phyloP scores from a whole-genome alignment of 2,113 vertebrate genomes.

The Brachypteracias leptosomus region DNA sequence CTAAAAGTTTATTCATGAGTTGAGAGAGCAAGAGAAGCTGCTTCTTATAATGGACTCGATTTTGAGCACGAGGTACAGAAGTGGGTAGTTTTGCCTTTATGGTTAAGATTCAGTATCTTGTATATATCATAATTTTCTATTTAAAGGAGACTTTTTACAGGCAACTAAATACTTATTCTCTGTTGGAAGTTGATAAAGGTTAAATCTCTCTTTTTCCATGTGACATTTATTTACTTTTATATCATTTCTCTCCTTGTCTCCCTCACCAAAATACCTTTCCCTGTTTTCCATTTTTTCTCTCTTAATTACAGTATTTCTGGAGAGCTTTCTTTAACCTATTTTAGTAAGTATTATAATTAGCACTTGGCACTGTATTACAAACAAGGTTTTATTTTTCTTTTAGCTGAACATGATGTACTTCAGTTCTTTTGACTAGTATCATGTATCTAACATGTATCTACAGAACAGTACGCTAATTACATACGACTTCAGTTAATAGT shows the following conservation, averaged over 20 bases:
- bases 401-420: neutral
- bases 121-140: neutral
- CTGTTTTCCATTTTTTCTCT: neutral
- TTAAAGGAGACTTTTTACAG: neutral
- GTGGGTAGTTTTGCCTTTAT: neutral
- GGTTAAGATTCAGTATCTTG: neutral
- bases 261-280: neutral
- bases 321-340: neutral
- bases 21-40: neutral
- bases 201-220: neutral
- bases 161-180: neutral
- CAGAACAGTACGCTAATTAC: neutral
- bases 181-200: neutral
- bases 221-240: neutral
- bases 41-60: neutral
- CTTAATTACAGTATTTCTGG: constrained; percentile 17
- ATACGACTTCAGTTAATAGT: neutral
- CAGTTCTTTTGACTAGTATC: neutral
- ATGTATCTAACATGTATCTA: neutral
- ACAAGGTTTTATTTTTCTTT: neutral
- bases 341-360: neutral
- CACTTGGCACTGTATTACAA: neutral
- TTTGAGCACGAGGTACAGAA: neutral
- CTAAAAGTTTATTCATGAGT: neutral
- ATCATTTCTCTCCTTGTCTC: neutral